A percentile compares a stretch with the other conserved stretches of the same genome.
phyloP scores from a whole-genome alignment of 2,888 invertebrate genomes.

The Cephus pygmeus region DNA sequence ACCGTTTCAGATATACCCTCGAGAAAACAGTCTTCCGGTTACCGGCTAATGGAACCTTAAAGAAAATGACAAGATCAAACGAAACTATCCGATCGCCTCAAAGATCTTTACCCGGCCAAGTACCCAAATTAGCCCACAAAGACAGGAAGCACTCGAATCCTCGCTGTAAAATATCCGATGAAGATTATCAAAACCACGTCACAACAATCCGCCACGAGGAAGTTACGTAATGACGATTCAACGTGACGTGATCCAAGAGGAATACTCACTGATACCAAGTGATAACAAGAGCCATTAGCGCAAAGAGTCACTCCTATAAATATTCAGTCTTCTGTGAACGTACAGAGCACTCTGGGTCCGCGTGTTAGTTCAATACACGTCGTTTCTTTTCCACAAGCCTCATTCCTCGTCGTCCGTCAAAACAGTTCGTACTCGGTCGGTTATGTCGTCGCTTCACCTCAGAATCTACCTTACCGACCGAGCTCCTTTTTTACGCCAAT shows the following conservation, averaged over 20 bases:
- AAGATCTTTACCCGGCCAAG: not conserved
- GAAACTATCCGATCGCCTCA: not conserved
- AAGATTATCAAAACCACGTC: not conserved
- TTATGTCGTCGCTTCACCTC: not conserved
- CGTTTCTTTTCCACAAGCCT: not conserved
- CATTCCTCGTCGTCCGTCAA: not conserved
- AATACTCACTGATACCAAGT: not conserved
- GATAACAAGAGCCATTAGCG: not conserved
- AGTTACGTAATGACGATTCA: not conserved
- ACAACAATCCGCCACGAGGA: not conserved
- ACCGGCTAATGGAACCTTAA: not conserved
- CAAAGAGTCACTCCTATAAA: conserved; percentile 37
- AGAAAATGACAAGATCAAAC: not conserved
- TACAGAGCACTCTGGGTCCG: not conserved
- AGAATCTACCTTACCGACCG: not conserved
- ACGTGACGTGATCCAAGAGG: not conserved
- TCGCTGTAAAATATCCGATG: not conserved
- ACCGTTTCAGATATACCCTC: not conserved
- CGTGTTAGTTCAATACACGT: not conserved
- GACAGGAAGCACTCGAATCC: not conserved
- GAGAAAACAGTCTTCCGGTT: not conserved
- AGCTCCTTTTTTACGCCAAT: not conserved
- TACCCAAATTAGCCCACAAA: not conserved
- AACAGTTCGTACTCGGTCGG: not conserved
- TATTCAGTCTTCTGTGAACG: conserved; percentile 19